These are phyloP conservation scores for Electrophaes corylata DNA, from an alignment of 2,888 invertebrate genomes.

Conservation along the genomic window DNA sequence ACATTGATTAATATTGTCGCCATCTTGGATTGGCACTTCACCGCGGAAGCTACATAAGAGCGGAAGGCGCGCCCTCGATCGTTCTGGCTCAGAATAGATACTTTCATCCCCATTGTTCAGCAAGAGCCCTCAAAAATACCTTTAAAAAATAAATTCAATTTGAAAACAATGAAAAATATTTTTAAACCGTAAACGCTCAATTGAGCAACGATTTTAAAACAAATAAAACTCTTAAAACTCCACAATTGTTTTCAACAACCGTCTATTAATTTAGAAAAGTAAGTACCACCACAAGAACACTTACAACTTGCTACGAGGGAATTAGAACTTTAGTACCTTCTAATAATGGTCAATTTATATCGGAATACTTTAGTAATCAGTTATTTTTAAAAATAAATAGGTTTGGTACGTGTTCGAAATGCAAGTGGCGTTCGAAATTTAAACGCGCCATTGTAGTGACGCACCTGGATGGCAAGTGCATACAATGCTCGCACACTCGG, in stretches of 20 bases:
- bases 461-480: conserved; percentile 49
- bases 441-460: conserved; percentile 41
- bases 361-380: conserved; percentile 27
- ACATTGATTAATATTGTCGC: conserved; percentile 85
- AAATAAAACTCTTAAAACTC: conserved; percentile 12
- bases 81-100: conserved; percentile 55
- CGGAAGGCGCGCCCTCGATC: conserved; percentile 64
- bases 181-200: conserved; percentile 54
- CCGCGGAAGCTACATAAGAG: conserved; percentile 50
- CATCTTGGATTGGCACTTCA: conserved; percentile 74
- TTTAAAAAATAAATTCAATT: conserved; percentile 36
- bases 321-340: conserved; percentile 23
- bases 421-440: conserved; percentile 43
- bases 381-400: conserved; percentile 38
- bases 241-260: conserved; percentile 37
- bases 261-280: conserved; percentile 38
- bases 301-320: conserved; percentile 17
- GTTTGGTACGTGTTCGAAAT: conserved; percentile 43
- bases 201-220: conserved; percentile 57
- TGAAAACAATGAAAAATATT: conserved; percentile 43
- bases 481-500: conserved; percentile 28
- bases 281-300: conserved; percentile 6
- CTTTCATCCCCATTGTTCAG: conserved; percentile 68
- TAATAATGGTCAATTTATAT: conserved; percentile 14
- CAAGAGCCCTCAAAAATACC: conserved; percentile 55